Conservation (phyloP, 1,140 invertebrate genomes). For the Alviniconcha marisindica region DNA sequence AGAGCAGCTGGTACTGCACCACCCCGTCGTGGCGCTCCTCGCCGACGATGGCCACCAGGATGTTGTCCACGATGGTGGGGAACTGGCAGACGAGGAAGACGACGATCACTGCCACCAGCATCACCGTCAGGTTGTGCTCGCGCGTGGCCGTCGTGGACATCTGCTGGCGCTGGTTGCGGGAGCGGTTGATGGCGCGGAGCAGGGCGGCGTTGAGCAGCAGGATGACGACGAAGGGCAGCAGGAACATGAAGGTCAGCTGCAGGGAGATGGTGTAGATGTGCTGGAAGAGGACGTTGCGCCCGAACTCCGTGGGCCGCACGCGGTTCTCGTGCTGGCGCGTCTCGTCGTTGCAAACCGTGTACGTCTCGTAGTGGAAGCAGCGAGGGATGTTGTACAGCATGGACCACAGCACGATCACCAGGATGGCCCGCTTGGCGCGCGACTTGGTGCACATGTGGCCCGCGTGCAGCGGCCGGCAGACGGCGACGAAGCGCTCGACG, state of each 20-base stretch:
- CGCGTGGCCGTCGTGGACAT: slow-evolving; percentile 76
- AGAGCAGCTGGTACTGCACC: slow-evolving; percentile 78
- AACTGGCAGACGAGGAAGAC: slow-evolving; percentile 86
- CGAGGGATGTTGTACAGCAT: slow-evolving; percentile 83
- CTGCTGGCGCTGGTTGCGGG: slow-evolving; percentile 74
- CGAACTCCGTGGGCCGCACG: slow-evolving; percentile 55
- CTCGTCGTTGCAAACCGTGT: slow-evolving; percentile 53
- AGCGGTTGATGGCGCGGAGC: slow-evolving; percentile 82
- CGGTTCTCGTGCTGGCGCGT: slow-evolving; percentile 39
- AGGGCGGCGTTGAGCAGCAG: slow-evolving; percentile 85
- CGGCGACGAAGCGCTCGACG: slow-evolving; percentile 86
- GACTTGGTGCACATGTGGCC: slow-evolving; percentile 85
- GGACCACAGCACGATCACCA: slow-evolving; percentile 81
- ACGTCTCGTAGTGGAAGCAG: slow-evolving; percentile 80
- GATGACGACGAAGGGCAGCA: slow-evolving; percentile 83
- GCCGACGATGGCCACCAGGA: slow-evolving; percentile 72
- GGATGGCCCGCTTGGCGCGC: slow-evolving; percentile 80
- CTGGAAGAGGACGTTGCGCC: slow-evolving; percentile 79
- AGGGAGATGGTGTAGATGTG: slow-evolving; percentile 83
- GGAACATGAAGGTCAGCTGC: slow-evolving; percentile 80
- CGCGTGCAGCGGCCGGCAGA: slow-evolving; percentile 87
- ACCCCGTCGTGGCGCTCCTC: slow-evolving; percentile 79
- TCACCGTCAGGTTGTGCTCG: slow-evolving; percentile 84
- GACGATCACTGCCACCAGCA: slow-evolving; percentile 85
- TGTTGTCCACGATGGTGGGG: slow-evolving; percentile 77